Evolutionary conservation across 92 coral and sea anemone genomes (phyloP).

Genomic region (Anthopleura xanthogrammica): DNA sequence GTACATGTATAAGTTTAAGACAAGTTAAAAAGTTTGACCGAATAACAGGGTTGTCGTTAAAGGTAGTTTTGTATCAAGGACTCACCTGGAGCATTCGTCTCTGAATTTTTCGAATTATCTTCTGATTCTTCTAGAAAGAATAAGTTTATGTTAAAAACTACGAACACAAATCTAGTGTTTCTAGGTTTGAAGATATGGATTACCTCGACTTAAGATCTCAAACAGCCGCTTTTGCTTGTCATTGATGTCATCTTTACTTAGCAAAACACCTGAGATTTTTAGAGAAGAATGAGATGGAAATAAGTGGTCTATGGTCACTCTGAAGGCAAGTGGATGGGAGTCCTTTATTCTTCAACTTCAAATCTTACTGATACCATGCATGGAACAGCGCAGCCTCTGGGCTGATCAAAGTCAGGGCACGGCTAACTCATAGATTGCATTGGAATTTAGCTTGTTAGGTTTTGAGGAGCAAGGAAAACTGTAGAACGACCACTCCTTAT

Average conservation of each 20-base stretch:
- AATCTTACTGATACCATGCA: no score
- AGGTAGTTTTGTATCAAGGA: not conserved
- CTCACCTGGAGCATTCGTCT: not conserved
- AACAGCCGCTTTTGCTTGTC: slow-evolving; percentile 4
- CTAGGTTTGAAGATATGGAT: not conserved
- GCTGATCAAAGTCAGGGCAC: no score
- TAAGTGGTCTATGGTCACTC: not conserved
- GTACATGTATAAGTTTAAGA: no score
- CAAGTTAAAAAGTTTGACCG: no score
- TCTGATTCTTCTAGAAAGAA: not conserved
- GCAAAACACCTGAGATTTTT: not conserved
- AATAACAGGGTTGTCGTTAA: no score
- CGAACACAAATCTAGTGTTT: no score
- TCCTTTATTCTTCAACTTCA: no score
- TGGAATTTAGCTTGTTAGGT: not conserved
- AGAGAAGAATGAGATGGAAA: not conserved
- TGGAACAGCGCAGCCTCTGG: no score
- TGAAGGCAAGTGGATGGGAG: not conserved
- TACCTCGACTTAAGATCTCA: slow-evolving; percentile 6
- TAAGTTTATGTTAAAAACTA: no score
- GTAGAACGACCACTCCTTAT: no score
- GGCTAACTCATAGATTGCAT: not conserved
- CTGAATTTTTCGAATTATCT: not conserved
- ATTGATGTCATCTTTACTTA: slow-evolving; percentile 11
- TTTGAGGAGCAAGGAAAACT: no score